Evolutionary conservation across 2,888 invertebrate species (phyloP).

Genomic region (Coleophora deauratella): DNA sequence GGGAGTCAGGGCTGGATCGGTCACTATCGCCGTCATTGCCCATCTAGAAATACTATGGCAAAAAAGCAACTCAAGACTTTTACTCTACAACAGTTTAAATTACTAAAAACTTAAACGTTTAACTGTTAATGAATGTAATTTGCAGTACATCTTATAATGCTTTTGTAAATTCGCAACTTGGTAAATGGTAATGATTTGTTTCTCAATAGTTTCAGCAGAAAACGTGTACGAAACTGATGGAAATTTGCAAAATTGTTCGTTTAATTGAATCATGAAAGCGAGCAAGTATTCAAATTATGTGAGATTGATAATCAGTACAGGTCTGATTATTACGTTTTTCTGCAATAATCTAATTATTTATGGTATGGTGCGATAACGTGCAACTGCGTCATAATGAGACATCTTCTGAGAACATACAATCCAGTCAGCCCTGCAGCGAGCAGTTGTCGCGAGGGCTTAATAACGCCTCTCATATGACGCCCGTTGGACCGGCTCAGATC

Average conservation of each 20-base stretch:
- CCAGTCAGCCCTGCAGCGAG: slow-evolving; percentile 46
- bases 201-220: too few relatives aligned
- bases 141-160: too few relatives aligned
- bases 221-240: too few relatives aligned
- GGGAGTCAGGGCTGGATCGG: slow-evolving; percentile 56
- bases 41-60: background rate
- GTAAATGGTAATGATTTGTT: too few relatives aligned
- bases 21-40: slow-evolving; percentile 15
- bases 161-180: too few relatives aligned
- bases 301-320: too few relatives aligned
- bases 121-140: too few relatives aligned
- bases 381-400: slow-evolving; percentile 14
- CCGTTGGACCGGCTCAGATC: slow-evolving; percentile 69
- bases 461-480: slow-evolving; percentile 63
- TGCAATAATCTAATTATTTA: slow-evolving; percentile 8
- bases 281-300: too few relatives aligned
- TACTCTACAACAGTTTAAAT: background rate
- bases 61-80: slow-evolving; percentile 3
- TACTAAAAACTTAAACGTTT: slow-evolving; percentile 12
- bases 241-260: too few relatives aligned
- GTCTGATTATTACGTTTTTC: slow-evolving; percentile 9
- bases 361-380: slow-evolving; percentile 19
- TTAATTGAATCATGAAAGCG: too few relatives aligned
- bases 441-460: slow-evolving; percentile 65
- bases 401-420: slow-evolving; percentile 6